Percentiles rank a stretch among this genome's conserved stretches.
phyloP scores from a whole-genome alignment of 2,888 invertebrate species.

The Mycalesis mineus region DNA sequence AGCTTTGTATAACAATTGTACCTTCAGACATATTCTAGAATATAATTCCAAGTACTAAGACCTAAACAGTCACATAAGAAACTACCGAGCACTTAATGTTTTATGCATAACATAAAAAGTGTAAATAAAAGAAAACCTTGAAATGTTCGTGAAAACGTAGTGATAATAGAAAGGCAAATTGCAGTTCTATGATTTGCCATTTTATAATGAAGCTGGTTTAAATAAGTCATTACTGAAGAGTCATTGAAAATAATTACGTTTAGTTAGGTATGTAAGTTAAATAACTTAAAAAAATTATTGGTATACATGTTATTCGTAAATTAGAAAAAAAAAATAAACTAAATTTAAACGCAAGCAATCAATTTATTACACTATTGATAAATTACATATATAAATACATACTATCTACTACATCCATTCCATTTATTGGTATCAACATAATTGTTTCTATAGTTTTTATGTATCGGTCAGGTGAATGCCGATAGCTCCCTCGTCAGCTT shows the following conservation, averaged over 20 bases:
- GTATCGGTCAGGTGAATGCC: no score
- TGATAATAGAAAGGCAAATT: conserved; percentile 5
- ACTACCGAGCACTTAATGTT: neutral
- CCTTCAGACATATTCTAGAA: neutral
- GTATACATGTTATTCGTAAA: no score
- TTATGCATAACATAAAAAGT: neutral
- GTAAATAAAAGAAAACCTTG: conserved; percentile 15
- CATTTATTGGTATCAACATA: no score
- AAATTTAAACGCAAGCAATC: no score
- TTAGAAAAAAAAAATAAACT: no score
- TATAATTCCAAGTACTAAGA: neutral
- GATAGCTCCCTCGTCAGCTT: no score
- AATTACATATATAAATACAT: no score
- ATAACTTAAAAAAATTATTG: no score
- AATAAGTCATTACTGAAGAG: neutral
- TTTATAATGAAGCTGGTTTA: neutral
- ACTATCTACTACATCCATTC: no score
- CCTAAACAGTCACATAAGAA: neutral
- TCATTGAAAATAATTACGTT: neutral
- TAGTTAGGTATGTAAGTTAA: no score
- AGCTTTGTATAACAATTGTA: neutral
- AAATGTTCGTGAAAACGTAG: conserved; percentile 11
- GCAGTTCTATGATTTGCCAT: neutral
- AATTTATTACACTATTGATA: no score
- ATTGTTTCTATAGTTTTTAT: no score